Conservation (phyloP, 1,140 invertebrate species). For the Cyclargus thomasi region DNA sequence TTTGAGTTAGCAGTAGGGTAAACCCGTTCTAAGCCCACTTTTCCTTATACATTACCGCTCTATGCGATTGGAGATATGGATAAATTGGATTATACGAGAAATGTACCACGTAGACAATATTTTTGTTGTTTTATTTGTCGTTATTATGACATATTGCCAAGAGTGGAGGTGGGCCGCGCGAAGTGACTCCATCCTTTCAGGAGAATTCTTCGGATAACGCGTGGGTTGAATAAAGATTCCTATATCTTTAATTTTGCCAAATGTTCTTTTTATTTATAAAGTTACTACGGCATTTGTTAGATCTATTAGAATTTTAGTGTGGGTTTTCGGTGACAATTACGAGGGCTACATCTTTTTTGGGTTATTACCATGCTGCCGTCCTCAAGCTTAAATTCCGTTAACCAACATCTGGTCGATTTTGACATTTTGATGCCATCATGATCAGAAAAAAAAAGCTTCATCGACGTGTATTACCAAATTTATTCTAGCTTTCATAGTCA, state of each 20-base stretch:
- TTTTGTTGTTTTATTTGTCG: neutral
- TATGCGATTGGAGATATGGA: too few relatives aligned
- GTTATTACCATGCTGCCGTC: too few relatives aligned
- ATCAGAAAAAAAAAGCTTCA: too few relatives aligned
- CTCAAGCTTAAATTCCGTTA: too few relatives aligned
- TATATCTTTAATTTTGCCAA: neutral
- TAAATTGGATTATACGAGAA: neutral
- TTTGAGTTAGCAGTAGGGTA: too few relatives aligned
- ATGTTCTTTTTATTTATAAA: neutral
- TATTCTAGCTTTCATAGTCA: too few relatives aligned
- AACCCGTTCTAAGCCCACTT: too few relatives aligned
- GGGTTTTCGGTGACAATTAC: neutral
- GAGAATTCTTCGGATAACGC: slow-evolving; percentile 2
- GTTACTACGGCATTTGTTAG: neutral
- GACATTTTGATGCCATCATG: too few relatives aligned
- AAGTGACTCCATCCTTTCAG: neutral
- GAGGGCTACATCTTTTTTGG: too few relatives aligned
- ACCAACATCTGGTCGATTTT: too few relatives aligned
- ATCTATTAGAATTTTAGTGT: neutral
- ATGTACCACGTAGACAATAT: neutral
- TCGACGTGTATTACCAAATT: too few relatives aligned
- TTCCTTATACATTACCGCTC: too few relatives aligned
- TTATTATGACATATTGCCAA: slow-evolving; percentile 10
- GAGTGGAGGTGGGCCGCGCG: neutral
- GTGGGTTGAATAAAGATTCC: neutral